Evolutionary conservation across 2,888 invertebrate species (phyloP).

Genomic region (Uropetala carovei): DNA sequence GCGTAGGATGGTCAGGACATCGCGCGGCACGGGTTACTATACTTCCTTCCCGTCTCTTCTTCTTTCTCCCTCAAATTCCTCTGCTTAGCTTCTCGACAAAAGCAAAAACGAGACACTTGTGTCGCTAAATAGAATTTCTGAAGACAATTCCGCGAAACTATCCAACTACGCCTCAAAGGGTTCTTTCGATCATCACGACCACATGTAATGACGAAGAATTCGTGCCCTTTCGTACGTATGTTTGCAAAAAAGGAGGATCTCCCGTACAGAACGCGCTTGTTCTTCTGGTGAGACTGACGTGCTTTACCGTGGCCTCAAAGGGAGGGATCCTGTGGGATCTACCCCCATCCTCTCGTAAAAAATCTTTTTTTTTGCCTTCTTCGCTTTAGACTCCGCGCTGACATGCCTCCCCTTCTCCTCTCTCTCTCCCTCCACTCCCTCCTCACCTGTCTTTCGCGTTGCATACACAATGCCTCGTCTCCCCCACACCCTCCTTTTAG

Average conservation of each 20-base stretch:
- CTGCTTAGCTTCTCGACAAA: neutral
- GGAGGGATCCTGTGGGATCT: neutral
- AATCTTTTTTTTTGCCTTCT: neutral
- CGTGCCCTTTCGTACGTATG: neutral
- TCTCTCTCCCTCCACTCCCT: neutral
- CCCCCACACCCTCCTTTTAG: neutral
- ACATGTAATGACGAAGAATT: neutral
- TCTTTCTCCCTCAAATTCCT: neutral
- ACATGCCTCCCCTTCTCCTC: neutral
- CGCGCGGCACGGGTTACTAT: neutral
- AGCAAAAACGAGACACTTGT: too few relatives aligned
- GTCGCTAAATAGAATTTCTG: too few relatives aligned
- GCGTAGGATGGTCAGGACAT: neutral
- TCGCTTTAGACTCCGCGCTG: neutral
- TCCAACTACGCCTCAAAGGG: neutral
- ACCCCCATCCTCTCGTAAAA: neutral
- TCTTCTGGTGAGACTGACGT: constrained; percentile 6
- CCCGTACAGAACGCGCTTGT: neutral
- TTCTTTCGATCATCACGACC: neutral
- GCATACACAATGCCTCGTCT: too few relatives aligned
- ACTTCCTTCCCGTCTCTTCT: neutral
- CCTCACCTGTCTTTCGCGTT: neutral
- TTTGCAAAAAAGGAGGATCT: neutral
- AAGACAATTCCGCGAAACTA: neutral
- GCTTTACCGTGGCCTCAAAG: constrained; percentile 16